Percentiles rank a stretch among this genome's conserved stretches.
Evolutionary conservation across 2,113 vertebrate species (phyloP).

Genomic region (Pelecanoides urinatrix): DNA sequence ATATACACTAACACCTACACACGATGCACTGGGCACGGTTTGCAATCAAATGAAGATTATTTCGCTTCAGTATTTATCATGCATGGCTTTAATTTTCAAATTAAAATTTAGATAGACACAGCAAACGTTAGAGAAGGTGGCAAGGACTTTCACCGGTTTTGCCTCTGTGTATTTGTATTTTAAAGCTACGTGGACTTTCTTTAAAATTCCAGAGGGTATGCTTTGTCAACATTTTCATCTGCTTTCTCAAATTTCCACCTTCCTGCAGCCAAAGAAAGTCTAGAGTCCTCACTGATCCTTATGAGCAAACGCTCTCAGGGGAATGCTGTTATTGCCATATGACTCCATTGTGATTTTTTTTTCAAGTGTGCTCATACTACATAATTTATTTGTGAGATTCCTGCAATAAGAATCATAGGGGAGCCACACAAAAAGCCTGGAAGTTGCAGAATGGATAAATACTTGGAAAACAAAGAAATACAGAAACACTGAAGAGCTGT

Average conservation of each 20-base stretch:
- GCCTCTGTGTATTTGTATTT: slow-evolving; percentile 20
- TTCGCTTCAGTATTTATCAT: slow-evolving; percentile 28
- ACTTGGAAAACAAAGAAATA: slow-evolving; percentile 19
- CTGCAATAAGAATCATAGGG: not conserved
- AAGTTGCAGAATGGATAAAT: not conserved
- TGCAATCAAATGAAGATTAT: slow-evolving; percentile 53
- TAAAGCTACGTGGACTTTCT: not conserved
- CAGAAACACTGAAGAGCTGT: not conserved
- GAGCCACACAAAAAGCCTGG: not conserved
- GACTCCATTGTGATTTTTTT: not conserved
- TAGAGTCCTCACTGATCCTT: not conserved
- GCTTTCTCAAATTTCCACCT: not conserved
- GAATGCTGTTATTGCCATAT: not conserved
- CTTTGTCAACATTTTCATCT: slow-evolving; percentile 23
- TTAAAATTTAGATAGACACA: slow-evolving; percentile 51
- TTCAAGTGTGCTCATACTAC: not conserved
- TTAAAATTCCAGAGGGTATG: not conserved
- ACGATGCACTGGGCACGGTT: not conserved
- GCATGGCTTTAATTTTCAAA: slow-evolving; percentile 57
- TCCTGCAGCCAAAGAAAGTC: not conserved
- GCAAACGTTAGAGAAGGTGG: slow-evolving; percentile 5
- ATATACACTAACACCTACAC: slow-evolving; percentile 21
- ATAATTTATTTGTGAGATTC: not conserved
- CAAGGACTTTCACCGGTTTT: slow-evolving; percentile 2
- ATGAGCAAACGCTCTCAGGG: not conserved